Evolutionary conservation across 2,797 vertebrate genomes (phyloP).

Genomic region (Peromyscus eremicus): DNA sequence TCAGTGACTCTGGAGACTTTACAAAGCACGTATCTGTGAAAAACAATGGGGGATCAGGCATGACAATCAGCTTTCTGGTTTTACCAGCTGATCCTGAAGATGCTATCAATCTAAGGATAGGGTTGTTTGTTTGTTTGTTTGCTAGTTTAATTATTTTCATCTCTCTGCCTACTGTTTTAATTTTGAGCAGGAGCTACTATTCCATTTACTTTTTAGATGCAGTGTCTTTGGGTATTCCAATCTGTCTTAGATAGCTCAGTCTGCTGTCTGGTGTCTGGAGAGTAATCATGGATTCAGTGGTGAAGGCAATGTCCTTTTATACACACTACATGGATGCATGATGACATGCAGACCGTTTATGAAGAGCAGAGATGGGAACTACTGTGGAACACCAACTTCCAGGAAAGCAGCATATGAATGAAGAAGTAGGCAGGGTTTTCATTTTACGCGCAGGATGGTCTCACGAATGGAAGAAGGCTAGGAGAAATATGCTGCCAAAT

Average conservation of each 20-base stretch:
- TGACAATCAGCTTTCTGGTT: slow-evolving; percentile 14
- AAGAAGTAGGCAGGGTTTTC: not conserved
- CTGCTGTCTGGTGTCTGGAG: not conserved
- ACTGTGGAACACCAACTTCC: not conserved
- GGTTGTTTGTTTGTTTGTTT: not conserved
- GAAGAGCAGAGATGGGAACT: not conserved
- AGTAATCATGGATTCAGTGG: not conserved
- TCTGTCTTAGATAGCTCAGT: not conserved
- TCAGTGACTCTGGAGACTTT: not conserved
- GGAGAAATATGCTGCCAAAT: not conserved
- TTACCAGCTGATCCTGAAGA: not conserved
- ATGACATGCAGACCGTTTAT: not conserved
- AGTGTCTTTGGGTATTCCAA: slow-evolving; percentile 51
- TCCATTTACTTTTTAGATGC: not conserved
- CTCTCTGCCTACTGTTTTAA: not conserved
- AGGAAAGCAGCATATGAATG: not conserved
- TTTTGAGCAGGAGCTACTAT: not conserved
- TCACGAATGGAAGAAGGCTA: not conserved
- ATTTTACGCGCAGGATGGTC: not conserved
- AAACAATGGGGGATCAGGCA: not conserved
- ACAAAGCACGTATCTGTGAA: not conserved
- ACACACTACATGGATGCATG: not conserved
- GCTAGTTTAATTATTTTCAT: not conserved
- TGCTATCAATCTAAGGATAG: not conserved
- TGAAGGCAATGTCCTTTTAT: not conserved